Conservation (phyloP, 2,888 invertebrate species). For the Molanna angustata region DNA sequence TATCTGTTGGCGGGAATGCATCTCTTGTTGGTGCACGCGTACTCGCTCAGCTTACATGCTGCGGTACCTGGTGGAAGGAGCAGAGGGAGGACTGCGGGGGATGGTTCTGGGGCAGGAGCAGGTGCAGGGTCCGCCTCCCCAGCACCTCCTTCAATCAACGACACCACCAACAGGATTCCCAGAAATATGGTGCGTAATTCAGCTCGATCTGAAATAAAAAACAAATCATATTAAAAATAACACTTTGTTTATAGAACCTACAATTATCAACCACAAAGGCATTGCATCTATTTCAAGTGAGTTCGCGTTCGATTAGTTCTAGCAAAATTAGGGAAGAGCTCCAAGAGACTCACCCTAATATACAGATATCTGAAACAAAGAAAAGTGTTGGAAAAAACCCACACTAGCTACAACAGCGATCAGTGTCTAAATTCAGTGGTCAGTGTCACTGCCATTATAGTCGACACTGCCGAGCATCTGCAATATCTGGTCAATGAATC, state of each 20-base stretch:
- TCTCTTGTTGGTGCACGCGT: conserved; percentile 63
- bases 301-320: not conserved
- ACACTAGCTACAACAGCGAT: no score
- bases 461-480: no score
- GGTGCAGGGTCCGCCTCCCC: conserved; percentile 15
- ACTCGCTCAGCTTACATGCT: conserved; percentile 63
- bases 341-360: no score
- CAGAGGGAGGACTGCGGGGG: conserved; percentile 9
- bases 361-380: no score
- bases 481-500: no score
- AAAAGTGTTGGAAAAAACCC: no score
- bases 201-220: not conserved
- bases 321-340: not conserved
- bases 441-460: no score
- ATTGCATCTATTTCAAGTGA: not conserved
- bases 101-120: conserved; percentile 6
- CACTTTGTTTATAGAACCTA: no score
- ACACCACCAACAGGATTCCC: not conserved
- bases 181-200: no score
- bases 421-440: no score
- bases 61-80: conserved; percentile 4
- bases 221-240: no score
- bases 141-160: not conserved
- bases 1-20: conserved; percentile 70
- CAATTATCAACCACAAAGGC: no score